A percentile compares a stretch with the other conserved stretches of the same genome.
Conservation (phyloP, 2,797 vertebrate genomes). For the Phalloptychus januarius region DNA sequence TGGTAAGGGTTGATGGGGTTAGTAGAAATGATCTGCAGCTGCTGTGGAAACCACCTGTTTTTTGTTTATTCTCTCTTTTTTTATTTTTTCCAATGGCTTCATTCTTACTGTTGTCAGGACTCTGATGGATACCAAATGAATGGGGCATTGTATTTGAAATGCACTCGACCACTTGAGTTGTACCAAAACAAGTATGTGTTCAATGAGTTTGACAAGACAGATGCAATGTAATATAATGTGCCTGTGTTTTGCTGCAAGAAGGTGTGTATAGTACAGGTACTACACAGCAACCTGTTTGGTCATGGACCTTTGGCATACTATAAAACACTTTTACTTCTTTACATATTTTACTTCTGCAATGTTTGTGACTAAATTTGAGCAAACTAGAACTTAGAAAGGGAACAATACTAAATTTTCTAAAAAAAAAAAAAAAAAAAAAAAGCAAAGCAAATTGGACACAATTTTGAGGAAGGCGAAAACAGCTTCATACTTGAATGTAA, state of each 20-base stretch:
- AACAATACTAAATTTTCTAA: conserved; percentile 19
- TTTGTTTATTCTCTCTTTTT: not conserved
- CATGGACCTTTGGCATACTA: conserved; percentile 16
- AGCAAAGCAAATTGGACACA: conserved; percentile 18
- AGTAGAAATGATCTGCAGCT: conserved; percentile 34
- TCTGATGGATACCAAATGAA: conserved; percentile 72
- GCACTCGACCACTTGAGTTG: conserved; percentile 68
- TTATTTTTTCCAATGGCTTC: conserved; percentile 41
- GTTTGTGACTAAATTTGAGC: conserved; percentile 47
- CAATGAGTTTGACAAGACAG: conserved; percentile 73
- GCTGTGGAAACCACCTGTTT: conserved; percentile 32
- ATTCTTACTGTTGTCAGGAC: conserved; percentile 54
- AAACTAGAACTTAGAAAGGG: conserved; percentile 41
- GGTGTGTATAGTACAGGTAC: conserved; percentile 65
- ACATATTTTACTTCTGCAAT: conserved; percentile 19
- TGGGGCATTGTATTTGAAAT: conserved; percentile 69
- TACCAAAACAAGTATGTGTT: conserved; percentile 76
- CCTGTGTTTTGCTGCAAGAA: conserved; percentile 81
- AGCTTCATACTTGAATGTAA: conserved; percentile 50
- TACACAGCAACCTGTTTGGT: conserved; percentile 51
- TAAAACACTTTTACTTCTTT: not conserved
- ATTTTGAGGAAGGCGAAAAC: conserved; percentile 10
- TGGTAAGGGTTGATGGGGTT: conserved; percentile 33
- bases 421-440: not conserved
- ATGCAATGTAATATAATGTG: conserved; percentile 79